Evolutionary conservation across 2,888 invertebrate species (phyloP), one percentile per base, ranked within the genome.

Genomic region (Drosophila affinis): DNA sequence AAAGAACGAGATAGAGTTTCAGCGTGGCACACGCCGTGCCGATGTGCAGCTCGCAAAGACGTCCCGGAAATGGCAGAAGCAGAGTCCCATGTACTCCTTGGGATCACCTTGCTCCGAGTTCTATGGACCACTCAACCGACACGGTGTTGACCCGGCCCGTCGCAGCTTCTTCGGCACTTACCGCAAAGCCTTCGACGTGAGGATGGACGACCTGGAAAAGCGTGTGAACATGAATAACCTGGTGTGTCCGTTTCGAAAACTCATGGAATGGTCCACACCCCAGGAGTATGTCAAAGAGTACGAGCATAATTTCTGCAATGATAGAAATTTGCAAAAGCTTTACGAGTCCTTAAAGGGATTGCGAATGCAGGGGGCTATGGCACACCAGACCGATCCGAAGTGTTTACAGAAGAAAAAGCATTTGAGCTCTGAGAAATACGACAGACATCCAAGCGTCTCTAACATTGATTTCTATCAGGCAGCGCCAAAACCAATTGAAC

Each of bases 131-230:
- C 90, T 94, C 46, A 93, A 94, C 56, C 90, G 95, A 32, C 93
- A 94, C 84, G 95, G 95, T 0, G 94, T 94, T 78, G 94, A 95
- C 93, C 95, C 95, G 1, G 93, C 94, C 69, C 93, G 94, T 51
- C 92, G 94, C 70, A 95, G 95, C 77, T 94, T 89, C 57, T 73
- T 78, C 1, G 82, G 89, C 1, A 84, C 76, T 9, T 84, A 81
- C 1, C 73, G 77, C 0, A 88, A 83, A 39, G 83, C 87, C 1
- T 91, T 91, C 52, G 88, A 91, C 67, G 82, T 89, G 75, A 86
- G 90, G 18, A 90, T 92, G 61, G 89, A 91, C 63, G 82, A 88
- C 9, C 73, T 91, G 53, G 91, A 91, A 46, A 89, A 88, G 56
- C 87, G 78, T 5, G 80, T 88, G 0, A 79, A 90, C 27, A 81